Evolutionary conservation across 1,140 invertebrate genomes (phyloP).

Genomic region (Antheraea mylitta): DNA sequence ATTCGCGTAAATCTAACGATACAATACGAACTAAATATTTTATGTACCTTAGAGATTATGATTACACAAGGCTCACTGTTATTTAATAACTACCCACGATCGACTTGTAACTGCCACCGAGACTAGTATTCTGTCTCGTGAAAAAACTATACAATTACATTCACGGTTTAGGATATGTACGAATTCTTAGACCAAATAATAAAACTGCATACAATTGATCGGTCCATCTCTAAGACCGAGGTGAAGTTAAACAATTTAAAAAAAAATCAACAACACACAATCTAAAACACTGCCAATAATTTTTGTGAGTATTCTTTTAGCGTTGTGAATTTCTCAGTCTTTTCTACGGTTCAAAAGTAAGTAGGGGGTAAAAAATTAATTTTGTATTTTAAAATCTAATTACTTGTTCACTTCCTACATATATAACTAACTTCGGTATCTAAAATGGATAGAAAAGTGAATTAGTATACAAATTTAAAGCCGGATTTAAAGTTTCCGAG

Average conservation of each 20-base stretch:
- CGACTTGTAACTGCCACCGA: conserved; percentile 35
- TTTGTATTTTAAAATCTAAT: conserved; percentile 56
- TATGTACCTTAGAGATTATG: conserved; percentile 75
- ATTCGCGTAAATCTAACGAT: conserved; percentile 76
- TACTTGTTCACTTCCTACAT: conserved; percentile 59
- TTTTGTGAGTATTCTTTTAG: conserved; percentile 68
- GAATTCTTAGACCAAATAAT: conserved; percentile 58
- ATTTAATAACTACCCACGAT: conserved; percentile 51
- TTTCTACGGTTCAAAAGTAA: conserved; percentile 71
- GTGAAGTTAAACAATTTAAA: conserved; percentile 40
- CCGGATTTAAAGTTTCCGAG: no score
- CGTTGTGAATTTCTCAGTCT: conserved; percentile 69
- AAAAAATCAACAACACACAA: conserved; percentile 49
- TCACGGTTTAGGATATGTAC: conserved; percentile 74
- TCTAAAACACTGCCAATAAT: conserved; percentile 45
- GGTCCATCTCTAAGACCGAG: conserved; percentile 68
- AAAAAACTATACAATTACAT: conserved; percentile 56
- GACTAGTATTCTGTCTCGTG: conserved; percentile 46
- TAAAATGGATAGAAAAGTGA: conserved; percentile 65
- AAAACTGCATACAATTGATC: conserved; percentile 45
- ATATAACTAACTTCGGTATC: conserved; percentile 75
- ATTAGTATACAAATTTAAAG: conserved; percentile 39
- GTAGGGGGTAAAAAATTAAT: conserved; percentile 32
- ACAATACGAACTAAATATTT: conserved; percentile 73
- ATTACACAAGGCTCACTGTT: conserved; percentile 74